Percentiles rank a stretch among this genome's conserved stretches.
Conservation (phyloP, 2,113 vertebrate genomes). For the Pluvianellus socialis region DNA sequence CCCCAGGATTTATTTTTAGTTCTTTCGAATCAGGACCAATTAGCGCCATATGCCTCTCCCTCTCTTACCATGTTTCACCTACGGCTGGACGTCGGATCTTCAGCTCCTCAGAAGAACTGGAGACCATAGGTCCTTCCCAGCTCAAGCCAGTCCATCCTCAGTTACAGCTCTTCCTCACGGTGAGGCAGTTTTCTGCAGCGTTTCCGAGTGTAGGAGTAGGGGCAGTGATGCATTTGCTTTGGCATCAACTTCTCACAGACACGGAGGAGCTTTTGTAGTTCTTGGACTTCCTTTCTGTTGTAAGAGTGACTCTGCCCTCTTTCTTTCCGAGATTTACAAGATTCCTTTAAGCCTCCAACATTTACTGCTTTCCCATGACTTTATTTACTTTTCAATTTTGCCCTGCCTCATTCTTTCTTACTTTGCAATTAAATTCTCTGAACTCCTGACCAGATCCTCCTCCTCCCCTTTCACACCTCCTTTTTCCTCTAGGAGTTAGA, state of each 20-base stretch:
- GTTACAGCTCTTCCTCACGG: neutral
- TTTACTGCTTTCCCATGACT: neutral
- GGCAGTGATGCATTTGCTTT: neutral
- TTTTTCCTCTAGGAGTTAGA: neutral
- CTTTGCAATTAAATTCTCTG: neutral
- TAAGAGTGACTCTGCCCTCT: neutral
- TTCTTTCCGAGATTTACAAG: neutral
- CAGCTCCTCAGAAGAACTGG: neutral
- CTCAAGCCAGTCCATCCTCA: neutral
- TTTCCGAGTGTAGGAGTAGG: neutral
- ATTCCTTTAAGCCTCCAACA: neutral
- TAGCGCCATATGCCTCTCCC: neutral
- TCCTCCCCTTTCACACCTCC: neutral
- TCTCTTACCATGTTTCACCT: neutral
- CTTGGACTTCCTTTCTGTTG: neutral
- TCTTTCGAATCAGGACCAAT: slow-evolving; percentile 32
- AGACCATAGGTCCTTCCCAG: neutral
- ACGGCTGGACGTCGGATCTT: neutral
- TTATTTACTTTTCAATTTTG: neutral
- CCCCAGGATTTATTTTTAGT: slow-evolving; percentile 59
- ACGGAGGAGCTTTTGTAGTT: neutral
- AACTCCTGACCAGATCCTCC: neutral
- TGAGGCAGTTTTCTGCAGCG: neutral
- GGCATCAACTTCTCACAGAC: neutral
- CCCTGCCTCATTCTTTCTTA: neutral